Conservation (phyloP, 2,888 invertebrate genomes). For the Gortyna flavago region DNA sequence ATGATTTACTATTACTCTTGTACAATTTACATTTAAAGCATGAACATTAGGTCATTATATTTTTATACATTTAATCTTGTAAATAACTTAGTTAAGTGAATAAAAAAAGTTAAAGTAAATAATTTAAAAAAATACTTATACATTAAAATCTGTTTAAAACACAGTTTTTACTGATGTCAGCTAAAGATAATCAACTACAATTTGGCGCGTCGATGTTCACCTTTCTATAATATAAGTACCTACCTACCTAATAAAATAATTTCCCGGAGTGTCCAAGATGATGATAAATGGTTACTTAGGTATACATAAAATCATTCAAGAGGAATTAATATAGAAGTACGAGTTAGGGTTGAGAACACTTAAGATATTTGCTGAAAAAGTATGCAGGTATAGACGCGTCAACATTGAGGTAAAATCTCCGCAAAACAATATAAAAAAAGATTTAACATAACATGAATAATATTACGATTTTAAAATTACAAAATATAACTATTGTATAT, state of each 20-base stretch:
- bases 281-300: background rate
- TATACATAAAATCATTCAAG: background rate
- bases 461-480: slow-evolving; percentile 47
- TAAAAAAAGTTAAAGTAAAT: slow-evolving; percentile 29
- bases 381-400: slow-evolving; percentile 2
- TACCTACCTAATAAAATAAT: background rate
- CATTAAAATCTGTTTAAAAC: slow-evolving; percentile 32
- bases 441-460: slow-evolving; percentile 43
- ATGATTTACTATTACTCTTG: slow-evolving; percentile 60
- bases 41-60: slow-evolving; percentile 62
- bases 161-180: slow-evolving; percentile 48
- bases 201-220: background rate
- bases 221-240: too few relatives aligned
- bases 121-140: slow-evolving; percentile 34
- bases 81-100: slow-evolving; percentile 48
- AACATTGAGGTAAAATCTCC: background rate
- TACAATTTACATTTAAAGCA: slow-evolving; percentile 69
- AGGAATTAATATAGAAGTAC: background rate
- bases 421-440: slow-evolving; percentile 22
- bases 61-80: slow-evolving; percentile 54
- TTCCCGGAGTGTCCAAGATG: background rate
- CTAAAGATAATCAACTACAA: slow-evolving; percentile 3
- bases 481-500: slow-evolving; percentile 61
- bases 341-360: slow-evolving; percentile 1
- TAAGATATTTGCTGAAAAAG: background rate